phyloP scores from a whole-genome alignment of 2,113 vertebrate species.

The Python bivittatus region DNA sequence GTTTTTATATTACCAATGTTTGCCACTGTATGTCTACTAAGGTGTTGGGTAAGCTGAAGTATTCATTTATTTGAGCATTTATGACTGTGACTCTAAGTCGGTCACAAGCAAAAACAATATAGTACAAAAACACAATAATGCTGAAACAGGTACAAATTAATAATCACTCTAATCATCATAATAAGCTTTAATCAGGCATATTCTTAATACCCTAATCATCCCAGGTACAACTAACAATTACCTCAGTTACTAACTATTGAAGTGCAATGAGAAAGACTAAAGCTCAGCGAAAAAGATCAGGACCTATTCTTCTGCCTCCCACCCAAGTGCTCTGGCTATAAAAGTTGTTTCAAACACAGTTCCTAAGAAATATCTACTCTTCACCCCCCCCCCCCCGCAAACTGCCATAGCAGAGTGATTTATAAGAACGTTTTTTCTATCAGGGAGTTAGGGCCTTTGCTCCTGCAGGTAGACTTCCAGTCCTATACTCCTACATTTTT shows the following conservation, averaged over 20 bases:
- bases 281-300: not conserved
- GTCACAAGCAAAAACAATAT: not conserved
- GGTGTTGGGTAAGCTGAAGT: not conserved
- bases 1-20: not conserved
- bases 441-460: not conserved
- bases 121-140: not conserved
- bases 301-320: not conserved
- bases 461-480: not conserved
- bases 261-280: not conserved
- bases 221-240: not conserved
- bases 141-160: not conserved
- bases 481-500: not conserved
- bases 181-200: not conserved
- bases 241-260: not conserved
- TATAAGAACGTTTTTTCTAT: not conserved
- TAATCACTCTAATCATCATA: not conserved
- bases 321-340: not conserved
- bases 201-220: not conserved
- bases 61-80: not conserved
- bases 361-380: not conserved
- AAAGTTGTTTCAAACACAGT: not conserved
- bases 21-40: not conserved
- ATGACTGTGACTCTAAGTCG: not conserved
- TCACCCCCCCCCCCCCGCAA: not conserved
- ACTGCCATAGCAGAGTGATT: not conserved